A percentile compares a stretch with the other conserved stretches of the same genome.
phyloP scores from a whole-genome alignment of 2,113 vertebrate genomes.

The Piaya cayana region DNA sequence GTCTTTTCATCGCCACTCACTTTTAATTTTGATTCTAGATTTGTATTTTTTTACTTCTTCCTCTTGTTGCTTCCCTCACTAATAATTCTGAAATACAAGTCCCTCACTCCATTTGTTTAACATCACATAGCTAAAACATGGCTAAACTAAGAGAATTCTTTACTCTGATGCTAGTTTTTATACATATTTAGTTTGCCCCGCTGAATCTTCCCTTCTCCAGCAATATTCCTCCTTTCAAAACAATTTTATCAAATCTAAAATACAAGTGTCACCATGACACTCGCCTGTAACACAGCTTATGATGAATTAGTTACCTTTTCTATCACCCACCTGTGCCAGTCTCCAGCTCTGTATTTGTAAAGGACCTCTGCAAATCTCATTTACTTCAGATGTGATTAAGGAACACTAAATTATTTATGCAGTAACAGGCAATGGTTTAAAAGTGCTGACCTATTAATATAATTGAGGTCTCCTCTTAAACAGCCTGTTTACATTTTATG shows the following conservation, averaged over 20 bases:
- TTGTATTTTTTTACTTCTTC: background rate
- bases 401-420: background rate
- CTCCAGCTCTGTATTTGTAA: background rate
- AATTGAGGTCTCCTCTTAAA: background rate
- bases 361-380: background rate
- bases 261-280: background rate
- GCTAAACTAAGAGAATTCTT: background rate
- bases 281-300: rapidly evolving
- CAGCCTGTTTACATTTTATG: background rate
- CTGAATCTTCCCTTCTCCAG: background rate
- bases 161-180: background rate
- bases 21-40: background rate
- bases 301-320: background rate
- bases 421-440: background rate
- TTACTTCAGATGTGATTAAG: background rate
- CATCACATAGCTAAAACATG: background rate
- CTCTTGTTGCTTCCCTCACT: background rate
- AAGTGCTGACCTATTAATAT: background rate
- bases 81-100: background rate
- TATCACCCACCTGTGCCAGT: background rate
- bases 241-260: background rate
- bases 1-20: background rate
- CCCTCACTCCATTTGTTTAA: background rate
- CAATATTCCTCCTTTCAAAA: background rate
- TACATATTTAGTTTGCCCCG: background rate